Conservation (phyloP, 2,113 vertebrate genomes). For the Ailurus styani region DNA sequence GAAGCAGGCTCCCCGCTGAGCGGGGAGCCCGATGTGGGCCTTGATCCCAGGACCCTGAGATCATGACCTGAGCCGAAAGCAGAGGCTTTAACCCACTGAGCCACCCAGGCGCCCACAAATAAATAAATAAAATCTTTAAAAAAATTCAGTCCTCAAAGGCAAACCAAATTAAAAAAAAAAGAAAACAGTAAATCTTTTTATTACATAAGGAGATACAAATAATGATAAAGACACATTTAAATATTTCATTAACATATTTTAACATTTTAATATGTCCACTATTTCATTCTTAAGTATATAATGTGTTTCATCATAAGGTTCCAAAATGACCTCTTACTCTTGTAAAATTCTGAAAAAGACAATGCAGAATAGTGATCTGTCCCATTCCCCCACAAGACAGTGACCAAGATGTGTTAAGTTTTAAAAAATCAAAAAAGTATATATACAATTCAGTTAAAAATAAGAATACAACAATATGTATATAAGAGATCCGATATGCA, state of each 20-base stretch:
- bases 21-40: too few relatives aligned
- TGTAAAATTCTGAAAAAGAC: conserved; percentile 16
- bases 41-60: too few relatives aligned
- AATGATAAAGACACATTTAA: not conserved
- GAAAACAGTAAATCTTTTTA: not conserved
- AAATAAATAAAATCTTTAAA: not conserved
- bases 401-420: not conserved
- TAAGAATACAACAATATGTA: not conserved
- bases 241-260: not conserved
- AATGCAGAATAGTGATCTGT: not conserved
- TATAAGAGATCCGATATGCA: not conserved
- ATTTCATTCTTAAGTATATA: not conserved
- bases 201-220: not conserved
- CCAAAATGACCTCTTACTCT: not conserved
- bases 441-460: not conserved
- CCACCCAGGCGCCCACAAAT: too few relatives aligned
- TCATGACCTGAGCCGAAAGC: too few relatives aligned
- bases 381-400: not conserved
- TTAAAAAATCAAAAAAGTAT: not conserved
- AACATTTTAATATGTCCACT: not conserved
- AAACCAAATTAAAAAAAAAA: not conserved
- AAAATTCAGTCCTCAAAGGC: not conserved
- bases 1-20: too few relatives aligned
- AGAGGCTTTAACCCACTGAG: too few relatives aligned
- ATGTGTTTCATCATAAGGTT: not conserved